Evolutionary conservation across 2,888 invertebrate species (phyloP).

Genomic region (Apotomis betuletana): DNA sequence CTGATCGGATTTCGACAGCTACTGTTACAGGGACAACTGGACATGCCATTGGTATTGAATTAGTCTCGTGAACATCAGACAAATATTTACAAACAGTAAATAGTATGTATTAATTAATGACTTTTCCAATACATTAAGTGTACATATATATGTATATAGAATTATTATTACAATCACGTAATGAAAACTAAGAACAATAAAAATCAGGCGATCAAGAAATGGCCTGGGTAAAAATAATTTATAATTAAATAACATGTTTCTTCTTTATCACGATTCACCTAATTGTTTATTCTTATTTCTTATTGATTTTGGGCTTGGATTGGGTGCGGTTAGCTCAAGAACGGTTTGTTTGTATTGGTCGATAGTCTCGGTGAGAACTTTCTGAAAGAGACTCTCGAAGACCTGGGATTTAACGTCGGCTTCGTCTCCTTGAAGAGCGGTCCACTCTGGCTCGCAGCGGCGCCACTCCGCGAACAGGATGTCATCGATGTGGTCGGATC

Average conservation of each 20-base stretch:
- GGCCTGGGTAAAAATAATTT: constrained; percentile 31
- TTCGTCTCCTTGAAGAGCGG: constrained; percentile 70
- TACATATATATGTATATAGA: constrained; percentile 22
- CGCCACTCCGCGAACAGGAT: constrained; percentile 76
- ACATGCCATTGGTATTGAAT: too few relatives aligned
- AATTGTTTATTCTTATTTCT: constrained; percentile 21
- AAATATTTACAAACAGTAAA: constrained; percentile 25
- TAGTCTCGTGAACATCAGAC: background rate
- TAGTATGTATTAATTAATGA: constrained; percentile 40
- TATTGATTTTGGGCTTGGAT: background rate
- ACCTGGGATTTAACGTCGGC: constrained; percentile 72
- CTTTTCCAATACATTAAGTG: constrained; percentile 36
- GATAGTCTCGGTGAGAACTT: constrained; percentile 69
- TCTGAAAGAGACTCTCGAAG: constrained; percentile 75
- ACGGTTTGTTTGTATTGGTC: constrained; percentile 73
- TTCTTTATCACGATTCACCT: constrained; percentile 35
- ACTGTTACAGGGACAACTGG: too few relatives aligned
- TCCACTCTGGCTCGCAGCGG: constrained; percentile 77
- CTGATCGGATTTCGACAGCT: too few relatives aligned
- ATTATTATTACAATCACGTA: constrained; percentile 23
- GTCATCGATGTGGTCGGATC: constrained; percentile 77
- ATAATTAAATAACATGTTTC: constrained; percentile 19
- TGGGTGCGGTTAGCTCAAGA: constrained; percentile 9
- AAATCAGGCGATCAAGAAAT: constrained; percentile 24
- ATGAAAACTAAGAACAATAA: constrained; percentile 10